phyloP scores from a whole-genome alignment of 1,140 invertebrate genomes.

The Monochamus saltuarius region DNA sequence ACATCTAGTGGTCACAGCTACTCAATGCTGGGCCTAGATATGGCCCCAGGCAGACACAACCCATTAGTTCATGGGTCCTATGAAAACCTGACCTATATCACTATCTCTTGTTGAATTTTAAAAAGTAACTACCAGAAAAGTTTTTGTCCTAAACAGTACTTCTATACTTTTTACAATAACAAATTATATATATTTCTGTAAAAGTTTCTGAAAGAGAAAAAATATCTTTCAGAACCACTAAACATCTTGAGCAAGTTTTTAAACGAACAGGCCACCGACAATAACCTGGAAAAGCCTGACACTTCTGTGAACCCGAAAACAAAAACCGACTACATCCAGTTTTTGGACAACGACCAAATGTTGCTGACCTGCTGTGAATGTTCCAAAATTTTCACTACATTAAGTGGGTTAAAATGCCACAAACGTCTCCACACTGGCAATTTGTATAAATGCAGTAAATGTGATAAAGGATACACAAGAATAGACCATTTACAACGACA shows the following conservation, averaged over 20 bases:
- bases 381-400: constrained; percentile 38
- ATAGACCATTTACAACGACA: constrained; percentile 45
- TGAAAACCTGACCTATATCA: too few species aligned
- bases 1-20: too few species aligned
- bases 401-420: constrained; percentile 34
- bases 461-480: constrained; percentile 46
- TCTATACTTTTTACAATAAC: too few species aligned
- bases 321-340: constrained; percentile 42
- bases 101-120: too few species aligned
- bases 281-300: constrained; percentile 10
- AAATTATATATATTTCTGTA: too few species aligned
- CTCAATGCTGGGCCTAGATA: too few species aligned
- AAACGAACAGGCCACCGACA: constrained; percentile 9
- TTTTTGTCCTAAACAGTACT: too few species aligned
- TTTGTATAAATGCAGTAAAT: constrained; percentile 46
- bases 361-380: constrained; percentile 45
- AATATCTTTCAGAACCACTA: constrained; percentile 26
- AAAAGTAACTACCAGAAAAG: too few species aligned
- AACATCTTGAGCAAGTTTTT: constrained; percentile 29
- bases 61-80: too few species aligned
- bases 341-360: constrained; percentile 46
- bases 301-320: constrained; percentile 14
- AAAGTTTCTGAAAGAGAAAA: too few species aligned
- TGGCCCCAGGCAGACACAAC: too few species aligned
- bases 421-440: constrained; percentile 44